Conservation (phyloP, 2,888 invertebrate species). For the Campopleginae sp. region DNA sequence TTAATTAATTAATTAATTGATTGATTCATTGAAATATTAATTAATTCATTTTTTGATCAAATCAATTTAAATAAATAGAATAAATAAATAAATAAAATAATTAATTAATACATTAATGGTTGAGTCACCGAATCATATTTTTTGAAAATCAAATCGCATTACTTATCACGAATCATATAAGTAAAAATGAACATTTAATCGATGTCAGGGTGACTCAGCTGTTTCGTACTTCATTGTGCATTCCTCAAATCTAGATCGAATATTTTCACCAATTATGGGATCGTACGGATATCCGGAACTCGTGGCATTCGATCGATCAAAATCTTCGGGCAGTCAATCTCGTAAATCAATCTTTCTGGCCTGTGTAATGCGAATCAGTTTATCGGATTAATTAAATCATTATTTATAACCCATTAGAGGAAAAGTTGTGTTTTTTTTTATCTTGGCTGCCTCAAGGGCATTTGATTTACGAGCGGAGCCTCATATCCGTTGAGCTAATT, state of each 20-base stretch:
- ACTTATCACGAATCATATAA: neutral
- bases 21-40: too few relatives aligned
- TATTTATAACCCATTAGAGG: constrained; percentile 10
- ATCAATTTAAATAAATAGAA: too few relatives aligned
- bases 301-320: constrained; percentile 51
- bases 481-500: too few relatives aligned
- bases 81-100: too few relatives aligned
- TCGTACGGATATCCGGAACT: constrained; percentile 15
- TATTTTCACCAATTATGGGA: constrained; percentile 4
- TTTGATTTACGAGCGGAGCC: neutral
- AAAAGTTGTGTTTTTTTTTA: neutral
- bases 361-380: neutral
- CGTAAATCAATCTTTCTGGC: constrained; percentile 43
- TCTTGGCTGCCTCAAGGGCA: neutral
- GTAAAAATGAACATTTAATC: neutral
- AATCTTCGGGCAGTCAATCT: constrained; percentile 33
- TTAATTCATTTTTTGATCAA: too few relatives aligned
- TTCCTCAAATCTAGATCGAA: constrained; percentile 34
- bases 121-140: too few relatives aligned
- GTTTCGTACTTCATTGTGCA: neutral
- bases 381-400: constrained; percentile 17
- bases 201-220: neutral
- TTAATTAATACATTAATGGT: too few relatives aligned
- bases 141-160: too few relatives aligned
- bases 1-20: too few relatives aligned